phyloP scores from a whole-genome alignment of 2,113 vertebrate genomes.

The Rhinopithecus roxellana region DNA sequence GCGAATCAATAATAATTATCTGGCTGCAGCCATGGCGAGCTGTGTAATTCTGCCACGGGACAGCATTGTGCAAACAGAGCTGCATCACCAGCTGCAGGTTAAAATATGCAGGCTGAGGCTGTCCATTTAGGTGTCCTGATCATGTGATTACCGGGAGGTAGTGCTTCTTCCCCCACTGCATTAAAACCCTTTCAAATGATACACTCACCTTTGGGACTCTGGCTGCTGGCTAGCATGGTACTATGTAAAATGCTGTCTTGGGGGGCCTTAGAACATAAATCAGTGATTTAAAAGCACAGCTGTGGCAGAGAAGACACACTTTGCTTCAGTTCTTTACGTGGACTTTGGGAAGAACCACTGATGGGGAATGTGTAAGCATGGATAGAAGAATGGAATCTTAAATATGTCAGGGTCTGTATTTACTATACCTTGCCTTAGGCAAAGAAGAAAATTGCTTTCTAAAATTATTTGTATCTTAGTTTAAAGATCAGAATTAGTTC shows the following conservation, averaged over 20 bases:
- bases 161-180: conserved; percentile 54
- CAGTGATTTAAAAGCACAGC: conserved; percentile 45
- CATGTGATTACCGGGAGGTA: conserved; percentile 75
- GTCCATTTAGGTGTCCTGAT: conserved; percentile 81
- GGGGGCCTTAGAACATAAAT: conserved; percentile 54
- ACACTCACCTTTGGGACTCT: conserved; percentile 56
- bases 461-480: not conserved
- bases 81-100: conserved; percentile 79
- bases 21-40: conserved; percentile 89
- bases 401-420: not conserved
- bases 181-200: conserved; percentile 72
- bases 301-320: not conserved
- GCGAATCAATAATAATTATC: conserved; percentile 99
- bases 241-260: conserved; percentile 68
- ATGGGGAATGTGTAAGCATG: not conserved
- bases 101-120: conserved; percentile 82
- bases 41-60: conserved; percentile 86
- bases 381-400: not conserved
- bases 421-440: conserved; percentile 1
- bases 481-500: conserved; percentile 18
- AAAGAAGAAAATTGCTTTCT: conserved; percentile 29
- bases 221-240: conserved; percentile 40
- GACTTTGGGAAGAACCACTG: conserved; percentile 5
- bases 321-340: not conserved
- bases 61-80: conserved; percentile 84